Conservation (phyloP, 1,140 invertebrate genomes). For the Zaprionus capensis region DNA sequence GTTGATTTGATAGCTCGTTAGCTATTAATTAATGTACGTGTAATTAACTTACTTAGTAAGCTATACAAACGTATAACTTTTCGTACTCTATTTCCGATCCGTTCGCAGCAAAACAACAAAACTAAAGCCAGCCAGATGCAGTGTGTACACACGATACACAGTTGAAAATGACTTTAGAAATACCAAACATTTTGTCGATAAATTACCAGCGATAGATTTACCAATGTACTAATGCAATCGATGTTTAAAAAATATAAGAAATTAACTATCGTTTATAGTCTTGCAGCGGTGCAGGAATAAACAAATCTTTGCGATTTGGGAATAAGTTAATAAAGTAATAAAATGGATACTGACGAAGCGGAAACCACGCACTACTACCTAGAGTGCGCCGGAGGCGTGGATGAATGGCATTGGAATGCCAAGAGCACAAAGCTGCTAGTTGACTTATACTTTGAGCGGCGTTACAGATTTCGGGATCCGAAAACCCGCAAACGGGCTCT, state of each 20-base stretch:
- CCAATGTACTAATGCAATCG: background rate
- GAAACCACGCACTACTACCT: constrained; percentile 49
- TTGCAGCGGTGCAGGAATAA: constrained; percentile 16
- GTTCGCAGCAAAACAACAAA: constrained; percentile 42
- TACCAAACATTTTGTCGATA: constrained; percentile 12
- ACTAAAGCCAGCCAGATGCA: constrained; percentile 20
- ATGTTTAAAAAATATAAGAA: background rate
- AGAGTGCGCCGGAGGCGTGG: constrained; percentile 27
- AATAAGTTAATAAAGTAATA: background rate
- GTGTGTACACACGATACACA: constrained; percentile 28
- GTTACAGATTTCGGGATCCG: constrained; percentile 42
- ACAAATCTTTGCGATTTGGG: background rate
- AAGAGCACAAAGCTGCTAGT: constrained; percentile 50
- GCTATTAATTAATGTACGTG: background rate
- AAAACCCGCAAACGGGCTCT: constrained; percentile 37
- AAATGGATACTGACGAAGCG: constrained; percentile 43
- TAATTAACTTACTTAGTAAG: constrained; percentile 36
- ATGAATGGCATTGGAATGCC: constrained; percentile 58
- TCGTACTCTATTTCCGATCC: constrained; percentile 14
- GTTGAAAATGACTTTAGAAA: constrained; percentile 17
- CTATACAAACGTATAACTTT: constrained; percentile 27
- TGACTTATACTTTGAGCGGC: constrained; percentile 39
- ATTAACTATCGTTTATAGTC: background rate
- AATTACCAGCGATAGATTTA: background rate
- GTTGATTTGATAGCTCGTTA: background rate